These are phyloP conservation scores for Lacerta agilis DNA, from an alignment of 2,797 vertebrate species.

Conservation along the genomic window DNA sequence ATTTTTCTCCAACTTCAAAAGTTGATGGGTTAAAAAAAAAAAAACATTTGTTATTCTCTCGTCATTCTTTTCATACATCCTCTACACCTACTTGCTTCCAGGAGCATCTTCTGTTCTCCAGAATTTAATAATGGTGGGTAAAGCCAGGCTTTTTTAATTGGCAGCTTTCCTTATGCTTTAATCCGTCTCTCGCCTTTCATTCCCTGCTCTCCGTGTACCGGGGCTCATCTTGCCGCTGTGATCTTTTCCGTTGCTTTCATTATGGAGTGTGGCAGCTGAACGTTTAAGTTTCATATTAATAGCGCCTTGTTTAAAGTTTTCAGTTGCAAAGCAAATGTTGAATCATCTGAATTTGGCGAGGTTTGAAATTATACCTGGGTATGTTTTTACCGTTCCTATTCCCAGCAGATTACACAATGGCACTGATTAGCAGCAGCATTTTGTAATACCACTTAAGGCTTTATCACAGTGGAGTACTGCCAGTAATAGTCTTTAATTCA, in stretches of 20 bases:
- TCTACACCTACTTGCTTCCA: not conserved
- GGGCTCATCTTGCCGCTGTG: constrained; percentile 56
- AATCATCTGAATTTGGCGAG: constrained; percentile 64
- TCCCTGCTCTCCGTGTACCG: constrained; percentile 31
- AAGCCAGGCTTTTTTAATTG: constrained; percentile 46
- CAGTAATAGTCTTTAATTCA: constrained; percentile 81
- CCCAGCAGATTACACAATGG: constrained; percentile 62
- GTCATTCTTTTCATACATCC: not conserved
- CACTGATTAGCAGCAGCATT: constrained; percentile 72
- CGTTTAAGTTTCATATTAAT: constrained; percentile 51
- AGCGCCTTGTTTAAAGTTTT: constrained; percentile 26
- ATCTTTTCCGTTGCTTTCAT: constrained; percentile 60
- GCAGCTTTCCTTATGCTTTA: constrained; percentile 27
- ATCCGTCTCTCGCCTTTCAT: not conserved
- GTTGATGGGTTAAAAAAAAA: not conserved
- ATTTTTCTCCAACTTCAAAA: not conserved
- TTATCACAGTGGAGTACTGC: constrained; percentile 73
- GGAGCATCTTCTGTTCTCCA: constrained; percentile 16
- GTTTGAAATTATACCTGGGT: constrained; percentile 72
- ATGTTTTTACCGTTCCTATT: constrained; percentile 59
- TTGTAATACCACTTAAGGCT: constrained; percentile 78
- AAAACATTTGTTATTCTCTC: constrained; percentile 29
- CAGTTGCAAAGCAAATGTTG: constrained; percentile 60
- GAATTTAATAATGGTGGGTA: constrained; percentile 35
- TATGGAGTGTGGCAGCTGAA: constrained; percentile 45